A percentile compares a stretch with the other conserved stretches of the same genome.
These are phyloP conservation scores for Vanessa tameamea DNA, from an alignment of 1,140 invertebrate species.

Conservation along the genomic window DNA sequence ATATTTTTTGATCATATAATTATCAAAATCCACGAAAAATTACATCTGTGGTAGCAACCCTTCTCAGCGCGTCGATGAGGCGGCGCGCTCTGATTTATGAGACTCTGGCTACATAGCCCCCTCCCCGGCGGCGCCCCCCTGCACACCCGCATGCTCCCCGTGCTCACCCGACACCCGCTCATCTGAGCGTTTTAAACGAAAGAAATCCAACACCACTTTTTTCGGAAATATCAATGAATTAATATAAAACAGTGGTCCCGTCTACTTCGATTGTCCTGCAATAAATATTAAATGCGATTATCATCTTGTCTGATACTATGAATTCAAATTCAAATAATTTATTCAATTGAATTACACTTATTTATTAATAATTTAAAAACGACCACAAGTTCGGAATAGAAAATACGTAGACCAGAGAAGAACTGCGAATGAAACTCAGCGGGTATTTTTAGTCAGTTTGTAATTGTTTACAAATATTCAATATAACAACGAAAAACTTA, in stretches of 20 bases:
- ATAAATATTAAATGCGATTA: no score
- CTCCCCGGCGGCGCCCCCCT: neutral
- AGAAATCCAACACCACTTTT: constrained; percentile 22
- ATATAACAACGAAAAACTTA: no score
- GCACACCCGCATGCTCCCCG: neutral
- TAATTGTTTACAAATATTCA: no score
- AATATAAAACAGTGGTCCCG: neutral
- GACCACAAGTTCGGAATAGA: no score
- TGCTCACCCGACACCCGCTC: neutral
- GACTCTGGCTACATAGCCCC: constrained; percentile 10
- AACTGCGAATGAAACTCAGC: no score
- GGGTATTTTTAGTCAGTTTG: no score
- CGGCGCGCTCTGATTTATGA: constrained; percentile 40
- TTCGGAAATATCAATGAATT: constrained; percentile 11
- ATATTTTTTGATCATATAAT: neutral
- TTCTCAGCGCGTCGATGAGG: constrained; percentile 42
- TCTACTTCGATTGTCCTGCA: neutral
- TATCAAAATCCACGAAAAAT: neutral
- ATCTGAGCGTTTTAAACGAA: constrained; percentile 16
- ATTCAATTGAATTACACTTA: no score
- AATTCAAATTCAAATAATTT: no score
- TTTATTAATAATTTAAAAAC: no score
- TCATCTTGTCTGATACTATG: no score
- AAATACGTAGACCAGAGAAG: no score
- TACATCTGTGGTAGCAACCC: constrained; percentile 30